A percentile compares a stretch with the other conserved stretches of the same genome.
Conservation (phyloP, 53 echinoderm and acorn worm species). For the Holothuria scabra region DNA sequence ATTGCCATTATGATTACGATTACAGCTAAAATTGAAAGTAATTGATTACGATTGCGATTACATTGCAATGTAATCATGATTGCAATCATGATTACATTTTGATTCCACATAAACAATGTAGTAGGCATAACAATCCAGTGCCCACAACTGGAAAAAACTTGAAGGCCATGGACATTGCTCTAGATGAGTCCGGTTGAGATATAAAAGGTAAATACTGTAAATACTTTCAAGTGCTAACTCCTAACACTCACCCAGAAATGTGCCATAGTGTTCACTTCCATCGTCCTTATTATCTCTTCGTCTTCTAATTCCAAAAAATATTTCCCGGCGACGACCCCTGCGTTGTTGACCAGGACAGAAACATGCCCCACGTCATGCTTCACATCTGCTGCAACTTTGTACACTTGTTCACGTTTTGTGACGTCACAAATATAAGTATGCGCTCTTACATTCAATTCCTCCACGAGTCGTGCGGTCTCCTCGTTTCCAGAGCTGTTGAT, state of each 20-base stretch:
- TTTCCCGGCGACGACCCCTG: slow-evolving; percentile 87
- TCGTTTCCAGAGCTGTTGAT: slow-evolving; percentile 56
- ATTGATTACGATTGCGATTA: too few relatives aligned
- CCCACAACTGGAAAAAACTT: too few relatives aligned
- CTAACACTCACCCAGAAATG: slow-evolving; percentile 87
- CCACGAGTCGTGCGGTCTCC: slow-evolving; percentile 74
- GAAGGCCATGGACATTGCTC: too few relatives aligned
- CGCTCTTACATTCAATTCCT: slow-evolving; percentile 65
- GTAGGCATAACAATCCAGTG: too few relatives aligned
- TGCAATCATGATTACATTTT: too few relatives aligned
- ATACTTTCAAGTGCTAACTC: too few relatives aligned
- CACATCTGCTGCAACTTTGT: slow-evolving; percentile 69
- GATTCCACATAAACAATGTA: too few relatives aligned
- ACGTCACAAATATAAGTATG: slow-evolving; percentile 80
- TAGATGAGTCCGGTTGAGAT: too few relatives aligned
- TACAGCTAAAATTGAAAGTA: too few relatives aligned
- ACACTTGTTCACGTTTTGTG: slow-evolving; percentile 72
- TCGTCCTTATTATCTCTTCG: slow-evolving; percentile 72
- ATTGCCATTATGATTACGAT: too few relatives aligned
- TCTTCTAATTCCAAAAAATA: slow-evolving; percentile 75
- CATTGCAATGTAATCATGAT: too few relatives aligned
- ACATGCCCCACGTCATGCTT: slow-evolving; percentile 84
- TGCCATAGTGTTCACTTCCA: slow-evolving; percentile 86
- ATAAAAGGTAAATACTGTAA: too few relatives aligned
- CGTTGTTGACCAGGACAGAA: slow-evolving; percentile 92